phyloP scores from a whole-genome alignment of 2,113 vertebrate genomes.

The Chlorodrepanis virens region DNA sequence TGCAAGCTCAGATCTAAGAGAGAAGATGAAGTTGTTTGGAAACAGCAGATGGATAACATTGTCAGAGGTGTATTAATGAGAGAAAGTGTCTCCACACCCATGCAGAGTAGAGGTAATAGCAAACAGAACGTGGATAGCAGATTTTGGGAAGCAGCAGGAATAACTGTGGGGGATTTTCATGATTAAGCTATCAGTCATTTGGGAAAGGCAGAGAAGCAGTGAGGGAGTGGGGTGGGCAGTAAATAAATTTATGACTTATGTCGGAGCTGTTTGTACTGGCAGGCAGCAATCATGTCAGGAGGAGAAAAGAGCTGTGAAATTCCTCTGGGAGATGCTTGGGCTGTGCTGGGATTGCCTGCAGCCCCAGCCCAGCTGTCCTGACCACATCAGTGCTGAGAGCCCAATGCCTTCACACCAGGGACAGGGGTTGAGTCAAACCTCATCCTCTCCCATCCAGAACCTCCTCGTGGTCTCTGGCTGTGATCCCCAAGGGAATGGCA shows the following conservation, averaged over 20 bases:
- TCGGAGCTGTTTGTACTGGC: not conserved
- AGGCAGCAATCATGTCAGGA: not conserved
- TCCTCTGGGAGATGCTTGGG: not conserved
- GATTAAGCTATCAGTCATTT: not conserved
- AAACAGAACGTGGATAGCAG: not conserved
- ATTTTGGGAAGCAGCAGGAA: not conserved
- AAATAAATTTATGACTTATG: not conserved
- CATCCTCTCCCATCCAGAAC: not conserved
- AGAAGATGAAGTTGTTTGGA: constrained; percentile 20
- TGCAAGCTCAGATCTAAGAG: not conserved
- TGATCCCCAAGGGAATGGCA: accelerated
- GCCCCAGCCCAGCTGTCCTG: not conserved
- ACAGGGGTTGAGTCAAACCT: not conserved
- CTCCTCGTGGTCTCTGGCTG: accelerated
- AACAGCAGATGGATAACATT: constrained; percentile 3
- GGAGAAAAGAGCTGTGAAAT: not conserved
- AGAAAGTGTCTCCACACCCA: not conserved
- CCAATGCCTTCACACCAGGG: not conserved
- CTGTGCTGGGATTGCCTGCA: not conserved
- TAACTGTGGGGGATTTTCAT: not conserved
- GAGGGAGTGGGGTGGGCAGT: not conserved
- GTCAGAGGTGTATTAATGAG: constrained; percentile 35
- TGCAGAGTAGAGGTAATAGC: not conserved
- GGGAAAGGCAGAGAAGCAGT: not conserved
- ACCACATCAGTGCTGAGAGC: not conserved